Base-by-base conservation (phyloP, 1,140 invertebrate genomes). In the Scylla paramamosain region DNA sequence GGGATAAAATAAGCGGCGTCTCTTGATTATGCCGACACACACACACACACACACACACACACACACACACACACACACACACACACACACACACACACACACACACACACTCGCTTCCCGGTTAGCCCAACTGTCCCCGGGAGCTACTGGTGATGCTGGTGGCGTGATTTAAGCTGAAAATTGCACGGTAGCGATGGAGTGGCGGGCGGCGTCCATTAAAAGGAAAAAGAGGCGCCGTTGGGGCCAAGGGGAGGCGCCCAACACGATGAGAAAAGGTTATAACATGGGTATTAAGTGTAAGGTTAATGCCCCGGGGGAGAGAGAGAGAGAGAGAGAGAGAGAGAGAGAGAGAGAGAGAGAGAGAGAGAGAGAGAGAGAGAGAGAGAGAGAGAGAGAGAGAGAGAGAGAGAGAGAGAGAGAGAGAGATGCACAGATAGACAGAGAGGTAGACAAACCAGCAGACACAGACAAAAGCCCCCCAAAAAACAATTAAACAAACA, bases 111-210 rank as follows among this genome's bases (percentile, higher is more conserved):
- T 3, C 29, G 87, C 6, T 14, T n/a, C 48, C 87, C 29, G 6
- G 3, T 31, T 4, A 3, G 28, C 7, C 86, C 29, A 16, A 46
- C 29, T 28, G 39, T 8, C 48, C 87, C 39, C 25, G 88, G 0
- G 39, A 89, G 87, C 67, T 77, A 77, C 67, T 77, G 87, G 46
- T 39, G 31, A 25, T 12, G 20, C 28, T 39, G 32, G 87, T 32
- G 31, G 86, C 84, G 86, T 88, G 86, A 88, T 88, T 88, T 91
- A 91, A 91, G 46, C 46, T 59, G 89, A 59, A 90, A 91, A 91
- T 90, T 91, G 59, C 48, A 91, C n/a, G 89, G 89, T 91, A 91
- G 89, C 48, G 46, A 32, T 45, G 29, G 46, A 59, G n/a, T 14
- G 67, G 67, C 67, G 67, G 67, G 20, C 67, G 67, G 25, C 67